These are phyloP conservation scores for Agapornis roseicollis DNA, from an alignment of 2,113 vertebrate species.

Conservation along the genomic window DNA sequence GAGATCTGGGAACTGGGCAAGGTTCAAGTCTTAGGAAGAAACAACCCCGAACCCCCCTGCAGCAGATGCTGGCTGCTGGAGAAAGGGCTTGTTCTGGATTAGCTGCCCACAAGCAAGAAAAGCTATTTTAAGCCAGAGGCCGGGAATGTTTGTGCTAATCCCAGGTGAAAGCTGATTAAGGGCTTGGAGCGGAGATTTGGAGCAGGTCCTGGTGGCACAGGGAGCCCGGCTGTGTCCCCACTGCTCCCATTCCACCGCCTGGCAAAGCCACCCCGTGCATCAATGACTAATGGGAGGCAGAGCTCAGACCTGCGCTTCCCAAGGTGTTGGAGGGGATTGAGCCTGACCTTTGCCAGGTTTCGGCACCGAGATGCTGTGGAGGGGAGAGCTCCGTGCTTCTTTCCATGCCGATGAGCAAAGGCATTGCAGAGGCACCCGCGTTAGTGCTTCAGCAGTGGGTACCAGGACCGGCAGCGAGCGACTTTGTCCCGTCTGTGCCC, in stretches of 20 bases:
- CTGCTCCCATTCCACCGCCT: neutral
- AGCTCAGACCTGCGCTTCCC: neutral
- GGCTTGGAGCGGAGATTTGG: constrained; percentile 32
- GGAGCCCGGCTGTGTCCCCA: neutral
- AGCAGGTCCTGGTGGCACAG: neutral
- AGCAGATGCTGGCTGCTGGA: neutral
- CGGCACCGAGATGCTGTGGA: fast-evolving
- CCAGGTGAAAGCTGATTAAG: constrained; percentile 57
- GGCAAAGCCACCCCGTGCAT: neutral
- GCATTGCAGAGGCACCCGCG: fast-evolving
- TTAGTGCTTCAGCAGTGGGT: fast-evolving
- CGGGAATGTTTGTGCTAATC: constrained; percentile 60
- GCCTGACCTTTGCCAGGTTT: neutral
- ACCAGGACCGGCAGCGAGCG: neutral
- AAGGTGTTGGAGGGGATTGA: neutral
- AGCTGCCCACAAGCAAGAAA: neutral
- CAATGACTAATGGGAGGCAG: neutral
- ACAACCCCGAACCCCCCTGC: neutral
- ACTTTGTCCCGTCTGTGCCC: neutral
- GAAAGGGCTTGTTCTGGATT: neutral
- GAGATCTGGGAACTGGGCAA: neutral
- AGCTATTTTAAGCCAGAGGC: constrained; percentile 53
- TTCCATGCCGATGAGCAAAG: neutral
- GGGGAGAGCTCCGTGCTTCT: neutral
- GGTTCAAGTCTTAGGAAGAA: neutral